Evolutionary conservation across 2,888 invertebrate species (phyloP).

Genomic region (Lydus trimaculatus): DNA sequence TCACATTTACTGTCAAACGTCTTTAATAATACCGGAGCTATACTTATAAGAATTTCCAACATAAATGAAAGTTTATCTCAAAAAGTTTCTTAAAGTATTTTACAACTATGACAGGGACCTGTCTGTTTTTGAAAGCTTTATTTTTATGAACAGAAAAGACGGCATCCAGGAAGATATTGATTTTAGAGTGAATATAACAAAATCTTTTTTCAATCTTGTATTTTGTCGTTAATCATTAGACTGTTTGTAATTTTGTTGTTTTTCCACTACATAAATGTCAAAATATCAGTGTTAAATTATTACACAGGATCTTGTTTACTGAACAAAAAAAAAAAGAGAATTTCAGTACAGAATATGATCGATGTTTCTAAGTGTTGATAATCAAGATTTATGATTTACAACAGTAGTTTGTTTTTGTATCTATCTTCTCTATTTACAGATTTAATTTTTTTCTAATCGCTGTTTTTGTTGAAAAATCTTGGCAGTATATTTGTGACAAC

Average conservation of each 20-base stretch:
- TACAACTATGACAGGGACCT: neutral
- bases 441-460: neutral
- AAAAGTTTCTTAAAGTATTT: neutral
- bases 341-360: conserved; percentile 4
- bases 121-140: neutral
- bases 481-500: neutral
- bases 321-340: neutral
- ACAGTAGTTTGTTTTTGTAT: too few species aligned
- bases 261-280: neutral
- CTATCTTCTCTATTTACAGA: neutral
- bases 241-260: neutral
- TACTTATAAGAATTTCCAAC: neutral
- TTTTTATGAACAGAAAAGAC: too few species aligned
- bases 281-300: neutral
- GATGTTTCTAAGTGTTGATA: conserved; percentile 1
- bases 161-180: neutral
- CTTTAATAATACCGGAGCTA: too few species aligned
- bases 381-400: conserved; percentile 5
- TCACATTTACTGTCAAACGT: neutral
- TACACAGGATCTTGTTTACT: neutral
- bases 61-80: neutral
- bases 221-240: neutral
- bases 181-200: too few species aligned
- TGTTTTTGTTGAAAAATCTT: neutral
- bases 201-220: too few species aligned